A percentile compares a stretch with the other conserved stretches of the same genome.
Conservation (phyloP, 2,797 vertebrate genomes). For the Gymnothorax reevesii region DNA sequence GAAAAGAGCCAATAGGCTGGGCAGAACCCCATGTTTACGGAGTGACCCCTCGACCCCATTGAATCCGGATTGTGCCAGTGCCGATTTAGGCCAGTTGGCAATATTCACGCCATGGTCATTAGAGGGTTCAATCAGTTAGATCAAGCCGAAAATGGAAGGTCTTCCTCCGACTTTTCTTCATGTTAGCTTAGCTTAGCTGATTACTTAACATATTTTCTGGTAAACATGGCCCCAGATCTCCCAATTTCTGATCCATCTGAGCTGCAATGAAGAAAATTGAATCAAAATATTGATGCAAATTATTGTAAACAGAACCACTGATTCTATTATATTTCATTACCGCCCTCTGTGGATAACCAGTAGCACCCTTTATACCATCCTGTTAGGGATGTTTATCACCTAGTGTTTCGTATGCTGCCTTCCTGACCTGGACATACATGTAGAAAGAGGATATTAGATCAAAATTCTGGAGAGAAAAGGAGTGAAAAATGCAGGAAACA, state of each 20-base stretch:
- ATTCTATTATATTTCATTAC: not conserved
- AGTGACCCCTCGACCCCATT: too few relatives aligned
- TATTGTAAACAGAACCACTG: not conserved
- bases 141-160: too few relatives aligned
- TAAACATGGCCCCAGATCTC: too few relatives aligned
- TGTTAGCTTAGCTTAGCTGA: too few relatives aligned
- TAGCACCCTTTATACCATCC: not conserved
- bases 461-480: not conserved
- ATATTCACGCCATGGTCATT: not conserved
- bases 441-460: not conserved
- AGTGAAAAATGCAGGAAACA: slow-evolving; percentile 28
- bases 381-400: not conserved
- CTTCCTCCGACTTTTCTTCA: too few relatives aligned
- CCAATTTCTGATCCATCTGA: too few relatives aligned
- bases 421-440: slow-evolving; percentile 10
- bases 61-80: too few relatives aligned
- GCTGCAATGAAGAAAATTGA: not conserved
- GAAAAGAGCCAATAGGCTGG: too few relatives aligned
- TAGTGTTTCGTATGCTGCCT: not conserved
- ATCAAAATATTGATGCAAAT: not conserved
- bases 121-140: too few relatives aligned
- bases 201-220: too few relatives aligned
- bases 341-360: not conserved
- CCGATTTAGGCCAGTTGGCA: too few relatives aligned
- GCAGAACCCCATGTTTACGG: too few relatives aligned